Base-by-base conservation (phyloP, 2,888 invertebrate species). In the Ligdia adustata region DNA sequence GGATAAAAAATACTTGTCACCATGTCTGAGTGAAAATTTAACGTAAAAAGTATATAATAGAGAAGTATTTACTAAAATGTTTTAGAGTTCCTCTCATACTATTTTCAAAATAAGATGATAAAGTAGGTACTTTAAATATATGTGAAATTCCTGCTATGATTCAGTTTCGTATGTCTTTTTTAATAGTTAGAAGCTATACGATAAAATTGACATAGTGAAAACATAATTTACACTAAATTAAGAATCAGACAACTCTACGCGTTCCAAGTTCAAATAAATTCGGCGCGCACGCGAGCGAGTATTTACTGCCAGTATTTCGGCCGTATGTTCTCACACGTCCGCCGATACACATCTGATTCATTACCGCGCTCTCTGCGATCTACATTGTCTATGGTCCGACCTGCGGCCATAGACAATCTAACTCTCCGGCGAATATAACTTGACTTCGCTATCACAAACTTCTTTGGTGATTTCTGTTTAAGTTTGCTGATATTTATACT, bases 251-350 rank as follows among this genome's bases (percentile, higher is more conserved):
- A 61, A 39, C 44, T 82, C 80, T 82, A 72, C 3, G 13, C 44
- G 20, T 67, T 67, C 57, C 18, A 60, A 62, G 53, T 29, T 47
- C 48, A 40, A 55, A 46, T 33, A 14, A 41, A 61, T 64, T 72
- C 15, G 44, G 49, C 41, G 58, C 75, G 83, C 89, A 88, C 89
- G 90, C 88, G 82, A 90, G 81, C 77, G 66, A 72, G 74, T 87
- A 87, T 88, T 89, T 87, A 88, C 86, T 74, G 80, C 78, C 69
- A 73, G 85, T 89, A 90, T 90, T 91, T 90, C 63, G 87, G 87
- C 83, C 87, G 87, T 87, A 83, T 88, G 89, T 88, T 89, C 88
- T 83, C 89, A 88, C 89, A 88, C 88, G 87, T 85, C 86, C 66
- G 50, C 42, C 78, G 87, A 88, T 88, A 89, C 86, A 84, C 82